Evolutionary conservation across 2,113 vertebrate genomes (phyloP).

Genomic region (Nesospiza acunhae): DNA sequence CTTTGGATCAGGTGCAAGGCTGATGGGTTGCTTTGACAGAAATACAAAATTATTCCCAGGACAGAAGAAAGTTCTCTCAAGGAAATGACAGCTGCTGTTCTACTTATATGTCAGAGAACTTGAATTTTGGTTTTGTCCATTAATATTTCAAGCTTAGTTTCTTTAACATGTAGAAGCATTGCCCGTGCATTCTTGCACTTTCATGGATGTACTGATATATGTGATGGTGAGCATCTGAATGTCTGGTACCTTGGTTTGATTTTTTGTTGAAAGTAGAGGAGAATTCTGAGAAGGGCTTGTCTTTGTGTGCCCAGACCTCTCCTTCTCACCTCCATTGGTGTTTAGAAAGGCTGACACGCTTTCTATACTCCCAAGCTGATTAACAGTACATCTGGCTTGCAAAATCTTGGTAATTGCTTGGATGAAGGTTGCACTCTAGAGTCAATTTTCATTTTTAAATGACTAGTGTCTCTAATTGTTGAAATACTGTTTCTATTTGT

Average conservation of each 20-base stretch:
- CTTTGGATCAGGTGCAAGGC: neutral
- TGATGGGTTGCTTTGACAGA: neutral
- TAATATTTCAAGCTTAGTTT: constrained; percentile 10
- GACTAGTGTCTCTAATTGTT: neutral
- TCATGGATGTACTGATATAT: neutral
- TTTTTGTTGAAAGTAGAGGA: neutral
- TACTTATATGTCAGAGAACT: neutral
- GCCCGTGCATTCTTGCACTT: neutral
- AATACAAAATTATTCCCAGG: neutral
- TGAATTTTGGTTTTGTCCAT: constrained; percentile 44
- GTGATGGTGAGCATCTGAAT: neutral
- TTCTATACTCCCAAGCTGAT: neutral
- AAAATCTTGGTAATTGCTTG: neutral
- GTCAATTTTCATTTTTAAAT: neutral
- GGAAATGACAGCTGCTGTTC: neutral
- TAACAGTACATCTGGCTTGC: neutral
- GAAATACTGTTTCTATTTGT: neutral
- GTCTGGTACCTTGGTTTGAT: neutral
- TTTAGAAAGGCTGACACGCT: neutral
- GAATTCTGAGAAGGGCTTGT: neutral
- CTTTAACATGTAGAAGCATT: neutral
- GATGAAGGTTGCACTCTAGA: neutral
- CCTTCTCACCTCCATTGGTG: neutral
- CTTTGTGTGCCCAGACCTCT: neutral
- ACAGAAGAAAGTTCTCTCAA: neutral